Conservation (phyloP, 2,113 vertebrate genomes). For the Porphyrio hochstetteri region DNA sequence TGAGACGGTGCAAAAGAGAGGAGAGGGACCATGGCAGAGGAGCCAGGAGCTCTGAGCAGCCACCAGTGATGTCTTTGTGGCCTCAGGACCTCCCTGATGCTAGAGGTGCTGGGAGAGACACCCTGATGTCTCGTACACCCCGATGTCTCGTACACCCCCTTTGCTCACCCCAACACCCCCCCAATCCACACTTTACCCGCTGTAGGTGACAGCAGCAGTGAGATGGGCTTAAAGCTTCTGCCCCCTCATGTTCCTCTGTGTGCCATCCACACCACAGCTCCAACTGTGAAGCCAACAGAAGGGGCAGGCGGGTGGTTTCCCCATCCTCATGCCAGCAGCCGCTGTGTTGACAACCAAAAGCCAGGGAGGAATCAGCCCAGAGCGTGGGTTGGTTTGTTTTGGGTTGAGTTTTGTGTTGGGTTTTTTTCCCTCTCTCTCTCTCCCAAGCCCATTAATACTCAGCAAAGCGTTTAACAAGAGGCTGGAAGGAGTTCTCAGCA, state of each 20-base stretch:
- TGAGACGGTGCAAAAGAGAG: background rate
- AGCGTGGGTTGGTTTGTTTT: background rate
- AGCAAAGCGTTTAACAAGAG: slow-evolving; percentile 38
- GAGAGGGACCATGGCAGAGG: background rate
- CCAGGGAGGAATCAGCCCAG: background rate
- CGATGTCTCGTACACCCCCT: background rate
- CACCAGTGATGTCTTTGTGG: background rate
- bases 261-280: background rate
- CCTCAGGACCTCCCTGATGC: background rate
- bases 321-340: background rate
- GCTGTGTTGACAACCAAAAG: rapidly evolving
- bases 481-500: background rate
- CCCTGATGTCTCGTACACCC: background rate
- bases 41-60: background rate
- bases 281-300: rapidly evolving
- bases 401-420: too few species aligned
- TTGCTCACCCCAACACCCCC: background rate
- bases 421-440: background rate
- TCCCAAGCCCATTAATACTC: slow-evolving; percentile 11
- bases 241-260: background rate
- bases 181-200: background rate
- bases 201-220: background rate
- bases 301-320: background rate
- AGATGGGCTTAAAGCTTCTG: background rate
- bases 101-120: background rate